Conservation (phyloP, 2,888 invertebrate species). For the Tiliacea citrago region DNA sequence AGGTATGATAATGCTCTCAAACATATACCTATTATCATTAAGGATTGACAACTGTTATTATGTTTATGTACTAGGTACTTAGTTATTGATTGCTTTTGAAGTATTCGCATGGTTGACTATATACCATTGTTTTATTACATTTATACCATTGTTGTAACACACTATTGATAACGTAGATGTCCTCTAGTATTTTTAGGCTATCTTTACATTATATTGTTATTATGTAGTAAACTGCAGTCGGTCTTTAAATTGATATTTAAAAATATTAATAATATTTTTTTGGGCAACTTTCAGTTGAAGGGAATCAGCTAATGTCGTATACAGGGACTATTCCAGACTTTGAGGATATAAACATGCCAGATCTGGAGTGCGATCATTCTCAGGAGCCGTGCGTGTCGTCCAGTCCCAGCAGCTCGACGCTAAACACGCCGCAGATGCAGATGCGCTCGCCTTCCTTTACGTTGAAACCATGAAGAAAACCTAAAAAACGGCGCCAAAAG, state of each 20-base stretch:
- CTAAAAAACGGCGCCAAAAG: conserved; percentile 61
- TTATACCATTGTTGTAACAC: conserved; percentile 45
- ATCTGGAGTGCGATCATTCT: conserved; percentile 82
- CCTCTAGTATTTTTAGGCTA: conserved; percentile 42
- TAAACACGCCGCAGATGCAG: conserved; percentile 86
- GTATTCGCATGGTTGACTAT: conserved; percentile 54
- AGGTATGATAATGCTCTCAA: conserved; percentile 58
- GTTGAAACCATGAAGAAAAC: conserved; percentile 76
- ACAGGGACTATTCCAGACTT: conserved; percentile 90
- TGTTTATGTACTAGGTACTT: conserved; percentile 49
- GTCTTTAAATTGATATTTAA: conserved; percentile 39
- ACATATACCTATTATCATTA: conserved; percentile 41
- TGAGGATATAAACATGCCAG: conserved; percentile 87
- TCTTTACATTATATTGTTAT: conserved; percentile 30
- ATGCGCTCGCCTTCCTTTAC: conserved; percentile 79
- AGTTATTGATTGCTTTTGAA: conserved; percentile 53
- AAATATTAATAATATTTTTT: conserved; percentile 70
- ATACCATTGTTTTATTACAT: conserved; percentile 46
- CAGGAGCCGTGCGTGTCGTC: conserved; percentile 77
- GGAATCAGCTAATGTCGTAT: conserved; percentile 90
- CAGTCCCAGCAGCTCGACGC: conserved; percentile 74
- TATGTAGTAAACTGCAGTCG: conserved; percentile 62
- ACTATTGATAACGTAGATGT: conserved; percentile 36
- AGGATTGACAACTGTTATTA: conserved; percentile 45
- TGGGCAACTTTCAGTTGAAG: conserved; percentile 88